Conservation (phyloP, 2,113 vertebrate genomes). For the Scatophagus argus region DNA sequence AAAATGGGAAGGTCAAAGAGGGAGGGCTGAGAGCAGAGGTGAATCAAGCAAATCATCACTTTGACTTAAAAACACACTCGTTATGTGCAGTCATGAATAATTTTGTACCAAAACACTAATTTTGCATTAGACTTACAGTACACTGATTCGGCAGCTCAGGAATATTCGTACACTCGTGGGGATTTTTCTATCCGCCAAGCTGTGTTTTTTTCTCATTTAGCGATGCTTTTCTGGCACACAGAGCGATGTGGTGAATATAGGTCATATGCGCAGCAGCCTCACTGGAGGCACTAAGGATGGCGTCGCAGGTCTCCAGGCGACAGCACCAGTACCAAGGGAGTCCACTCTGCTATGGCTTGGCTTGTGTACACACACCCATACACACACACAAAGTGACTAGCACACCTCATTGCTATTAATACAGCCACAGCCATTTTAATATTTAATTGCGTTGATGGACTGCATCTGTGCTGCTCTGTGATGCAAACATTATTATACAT, state of each 20-base stretch:
- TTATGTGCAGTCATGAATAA: slow-evolving; percentile 84
- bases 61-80: slow-evolving; percentile 80
- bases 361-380: slow-evolving; percentile 42
- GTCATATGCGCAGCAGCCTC: slow-evolving; percentile 80
- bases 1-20: slow-evolving; percentile 16
- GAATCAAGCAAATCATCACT: slow-evolving; percentile 79
- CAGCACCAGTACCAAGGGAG: slow-evolving; percentile 67
- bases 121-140: slow-evolving; percentile 88
- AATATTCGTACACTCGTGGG: slow-evolving; percentile 84
- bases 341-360: slow-evolving; percentile 61
- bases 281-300: slow-evolving; percentile 78
- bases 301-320: slow-evolving; percentile 77
- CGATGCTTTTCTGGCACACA: slow-evolving; percentile 76
- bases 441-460: slow-evolving; percentile 89
- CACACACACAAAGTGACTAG: slow-evolving; percentile 49
- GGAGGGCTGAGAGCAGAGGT: slow-evolving; percentile 52
- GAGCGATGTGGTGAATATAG: slow-evolving; percentile 80
- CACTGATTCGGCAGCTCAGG: slow-evolving; percentile 84
- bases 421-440: slow-evolving; percentile 87
- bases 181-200: slow-evolving; percentile 53
- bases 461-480: slow-evolving; percentile 90
- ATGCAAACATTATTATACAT: slow-evolving; percentile 89
- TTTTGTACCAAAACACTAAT: slow-evolving; percentile 86
- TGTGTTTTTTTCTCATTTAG: slow-evolving; percentile 71
- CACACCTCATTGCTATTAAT: slow-evolving; percentile 85